These are phyloP conservation scores for Pantelozetes paolii DNA, from an alignment of 2,888 invertebrate species.

Conservation along the genomic window DNA sequence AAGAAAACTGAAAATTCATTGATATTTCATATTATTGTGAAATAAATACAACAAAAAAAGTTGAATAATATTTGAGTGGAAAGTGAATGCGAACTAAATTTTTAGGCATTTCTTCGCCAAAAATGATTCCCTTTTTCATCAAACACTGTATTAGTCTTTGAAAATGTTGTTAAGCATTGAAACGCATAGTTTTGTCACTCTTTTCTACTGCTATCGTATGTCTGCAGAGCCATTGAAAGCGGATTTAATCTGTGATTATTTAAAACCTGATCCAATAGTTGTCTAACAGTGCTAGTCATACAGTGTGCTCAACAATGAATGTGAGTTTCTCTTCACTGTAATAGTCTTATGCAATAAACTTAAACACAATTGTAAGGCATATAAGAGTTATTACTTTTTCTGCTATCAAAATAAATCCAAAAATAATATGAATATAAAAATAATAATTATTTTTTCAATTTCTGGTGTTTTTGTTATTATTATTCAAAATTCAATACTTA, in stretches of 20 bases:
- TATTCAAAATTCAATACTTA: neutral
- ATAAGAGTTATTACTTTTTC: slow-evolving; percentile 15
- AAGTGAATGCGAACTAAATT: neutral
- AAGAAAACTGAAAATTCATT: slow-evolving; percentile 34
- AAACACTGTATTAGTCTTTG: neutral
- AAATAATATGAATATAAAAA: slow-evolving; percentile 22
- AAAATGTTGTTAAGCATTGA: neutral
- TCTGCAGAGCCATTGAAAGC: slow-evolving; percentile 4
- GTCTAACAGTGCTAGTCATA: neutral
- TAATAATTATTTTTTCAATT: neutral
- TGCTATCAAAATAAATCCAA: neutral
- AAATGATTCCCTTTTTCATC: neutral
- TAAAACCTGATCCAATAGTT: neutral
- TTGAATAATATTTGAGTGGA: too few species aligned
- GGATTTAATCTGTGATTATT: neutral
- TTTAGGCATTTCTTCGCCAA: neutral
- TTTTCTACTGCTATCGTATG: slow-evolving; percentile 3
- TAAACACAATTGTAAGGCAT: slow-evolving; percentile 3
- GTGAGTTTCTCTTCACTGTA: slow-evolving; percentile 23
- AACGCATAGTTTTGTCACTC: slow-evolving; percentile 1
- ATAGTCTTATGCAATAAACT: slow-evolving; percentile 15
- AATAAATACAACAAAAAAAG: slow-evolving; percentile 6
- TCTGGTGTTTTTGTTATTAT: neutral
- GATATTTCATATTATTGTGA: slow-evolving; percentile 23
- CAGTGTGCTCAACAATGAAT: slow-evolving; percentile 24